Evolutionary conservation across 2,797 vertebrate genomes (phyloP).

Genomic region (Ammospiza maritima): DNA sequence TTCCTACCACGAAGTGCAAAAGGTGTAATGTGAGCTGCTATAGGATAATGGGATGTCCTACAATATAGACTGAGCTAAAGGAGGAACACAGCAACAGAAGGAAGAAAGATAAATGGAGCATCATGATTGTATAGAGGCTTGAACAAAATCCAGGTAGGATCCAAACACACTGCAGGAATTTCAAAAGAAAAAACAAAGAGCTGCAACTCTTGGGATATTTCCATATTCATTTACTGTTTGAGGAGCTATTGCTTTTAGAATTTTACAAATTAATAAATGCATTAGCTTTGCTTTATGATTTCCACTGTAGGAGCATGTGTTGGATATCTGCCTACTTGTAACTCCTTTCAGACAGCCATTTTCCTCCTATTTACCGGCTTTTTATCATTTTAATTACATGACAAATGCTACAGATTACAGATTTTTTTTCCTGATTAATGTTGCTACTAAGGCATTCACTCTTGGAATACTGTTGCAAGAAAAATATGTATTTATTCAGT

Average conservation of each 20-base stretch:
- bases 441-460: slow-evolving; percentile 28
- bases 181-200: background rate
- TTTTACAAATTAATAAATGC: background rate
- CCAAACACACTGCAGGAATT: background rate
- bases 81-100: background rate
- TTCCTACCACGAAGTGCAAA: background rate
- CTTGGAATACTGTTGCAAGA: slow-evolving; percentile 53
- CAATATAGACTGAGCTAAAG: background rate
- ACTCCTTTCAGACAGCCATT: slow-evolving; percentile 33
- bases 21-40: background rate
- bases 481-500: slow-evolving; percentile 57
- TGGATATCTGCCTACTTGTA: slow-evolving; percentile 46
- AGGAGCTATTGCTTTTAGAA: background rate
- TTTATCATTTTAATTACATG: slow-evolving; percentile 58
- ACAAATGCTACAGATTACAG: slow-evolving; percentile 61
- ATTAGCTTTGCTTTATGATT: background rate
- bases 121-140: background rate
- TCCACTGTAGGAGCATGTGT: background rate
- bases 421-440: slow-evolving; percentile 54
- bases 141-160: background rate
- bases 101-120: background rate
- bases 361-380: slow-evolving; percentile 24
- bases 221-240: background rate
- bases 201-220: background rate
- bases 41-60: background rate